Evolutionary conservation across 1,140 invertebrate genomes (phyloP).

Genomic region (Batillaria attramentaria): DNA sequence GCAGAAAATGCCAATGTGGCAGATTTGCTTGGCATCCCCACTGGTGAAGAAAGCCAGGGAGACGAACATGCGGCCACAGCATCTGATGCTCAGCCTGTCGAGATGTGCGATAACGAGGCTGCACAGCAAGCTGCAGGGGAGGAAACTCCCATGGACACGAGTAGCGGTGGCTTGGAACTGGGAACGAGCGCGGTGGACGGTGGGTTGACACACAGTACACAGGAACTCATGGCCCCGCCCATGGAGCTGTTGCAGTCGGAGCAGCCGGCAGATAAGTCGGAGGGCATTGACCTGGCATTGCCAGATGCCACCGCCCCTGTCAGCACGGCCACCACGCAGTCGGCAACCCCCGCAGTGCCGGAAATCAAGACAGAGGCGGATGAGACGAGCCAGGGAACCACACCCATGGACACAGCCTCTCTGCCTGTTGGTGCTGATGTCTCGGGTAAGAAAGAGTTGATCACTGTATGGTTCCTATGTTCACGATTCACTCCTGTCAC

Average conservation of each 20-base stretch:
- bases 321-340: conserved; percentile 11
- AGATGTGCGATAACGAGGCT: too few species aligned
- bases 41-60: too few species aligned
- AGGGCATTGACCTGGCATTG: conserved; percentile 39
- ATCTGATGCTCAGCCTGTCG: too few species aligned
- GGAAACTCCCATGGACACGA: conserved; percentile 26
- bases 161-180: not conserved
- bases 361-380: conserved; percentile 72
- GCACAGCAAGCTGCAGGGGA: too few species aligned
- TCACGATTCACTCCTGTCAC: too few species aligned
- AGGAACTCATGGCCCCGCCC: conserved; percentile 3
- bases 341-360: conserved; percentile 31
- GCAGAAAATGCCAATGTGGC: too few species aligned
- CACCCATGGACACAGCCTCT: conserved; percentile 17
- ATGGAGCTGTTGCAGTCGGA: conserved; percentile 18
- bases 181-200: not conserved
- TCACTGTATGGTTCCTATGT: not conserved
- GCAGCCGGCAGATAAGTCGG: conserved; percentile 26
- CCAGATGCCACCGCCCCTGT: conserved; percentile 5
- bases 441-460: conserved; percentile 1
- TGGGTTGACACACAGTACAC: not conserved
- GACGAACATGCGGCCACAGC: not conserved
- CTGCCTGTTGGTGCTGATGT: not conserved
- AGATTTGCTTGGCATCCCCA: too few species aligned
- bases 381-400: conserved; percentile 38